phyloP scores from a whole-genome alignment of 2,888 invertebrate genomes.

The Agelastica alni region DNA sequence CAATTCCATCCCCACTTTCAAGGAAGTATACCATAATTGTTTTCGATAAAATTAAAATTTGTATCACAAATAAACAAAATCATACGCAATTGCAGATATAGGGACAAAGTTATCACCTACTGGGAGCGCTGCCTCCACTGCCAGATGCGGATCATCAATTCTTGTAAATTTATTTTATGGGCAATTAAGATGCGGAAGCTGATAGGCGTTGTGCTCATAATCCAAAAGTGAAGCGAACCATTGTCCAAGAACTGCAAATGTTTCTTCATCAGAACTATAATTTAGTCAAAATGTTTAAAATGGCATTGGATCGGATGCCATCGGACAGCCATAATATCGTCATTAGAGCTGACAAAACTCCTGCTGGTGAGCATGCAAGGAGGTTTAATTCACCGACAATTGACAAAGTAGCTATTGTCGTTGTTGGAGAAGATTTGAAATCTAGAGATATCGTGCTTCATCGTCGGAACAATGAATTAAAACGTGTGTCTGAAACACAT shows the following conservation, averaged over 20 bases:
- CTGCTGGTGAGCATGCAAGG: not conserved
- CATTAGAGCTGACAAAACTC: not conserved
- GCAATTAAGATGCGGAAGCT: not conserved
- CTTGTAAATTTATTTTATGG: too few species aligned
- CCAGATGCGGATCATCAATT: not conserved
- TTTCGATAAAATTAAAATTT: too few species aligned
- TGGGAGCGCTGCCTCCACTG: not conserved
- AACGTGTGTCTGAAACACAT: not conserved
- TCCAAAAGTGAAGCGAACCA: not conserved
- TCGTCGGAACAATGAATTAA: not conserved
- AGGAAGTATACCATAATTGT: too few species aligned
- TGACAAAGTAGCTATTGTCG: not conserved
- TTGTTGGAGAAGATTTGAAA: not conserved
- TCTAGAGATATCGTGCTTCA: not conserved
- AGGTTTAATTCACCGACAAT: not conserved
- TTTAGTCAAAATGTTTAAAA: conserved; percentile 3
- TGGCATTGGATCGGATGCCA: not conserved
- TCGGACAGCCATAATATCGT: not conserved
- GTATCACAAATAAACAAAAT: not conserved
- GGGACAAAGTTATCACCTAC: not conserved
- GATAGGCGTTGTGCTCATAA: not conserved
- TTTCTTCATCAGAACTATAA: not conserved
- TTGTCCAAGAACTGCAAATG: not conserved
- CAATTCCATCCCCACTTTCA: too few species aligned
- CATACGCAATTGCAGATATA: not conserved